A percentile compares a stretch with the other conserved stretches of the same genome.
Evolutionary conservation across 2,888 invertebrate species (phyloP).

Genomic region (Amblyteles armatorius): DNA sequence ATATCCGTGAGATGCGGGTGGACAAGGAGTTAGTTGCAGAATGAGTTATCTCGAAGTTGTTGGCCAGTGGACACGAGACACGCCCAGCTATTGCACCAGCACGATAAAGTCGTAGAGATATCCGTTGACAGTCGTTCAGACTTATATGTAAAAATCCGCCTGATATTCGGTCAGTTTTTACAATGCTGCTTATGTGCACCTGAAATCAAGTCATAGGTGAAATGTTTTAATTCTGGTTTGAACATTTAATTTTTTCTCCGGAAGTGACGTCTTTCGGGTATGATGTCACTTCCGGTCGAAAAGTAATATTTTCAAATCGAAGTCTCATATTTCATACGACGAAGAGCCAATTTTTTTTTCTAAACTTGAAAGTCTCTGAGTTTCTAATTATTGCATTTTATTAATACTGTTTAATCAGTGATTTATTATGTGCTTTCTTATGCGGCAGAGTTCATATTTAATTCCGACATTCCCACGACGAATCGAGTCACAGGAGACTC

Average conservation of each 20-base stretch:
- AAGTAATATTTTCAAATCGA: too few relatives aligned
- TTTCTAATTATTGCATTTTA: neutral
- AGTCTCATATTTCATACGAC: too few relatives aligned
- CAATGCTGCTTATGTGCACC: conserved; percentile 24
- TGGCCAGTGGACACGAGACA: conserved; percentile 44
- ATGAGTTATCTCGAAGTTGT: conserved; percentile 56
- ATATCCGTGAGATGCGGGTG: conserved; percentile 59
- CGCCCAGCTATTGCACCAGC: conserved; percentile 42
- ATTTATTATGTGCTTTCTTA: conserved; percentile 1
- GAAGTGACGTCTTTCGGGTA: too few relatives aligned
- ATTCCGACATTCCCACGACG: neutral
- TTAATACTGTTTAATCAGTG: neutral
- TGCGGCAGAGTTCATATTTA: neutral
- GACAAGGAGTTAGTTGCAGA: conserved; percentile 38
- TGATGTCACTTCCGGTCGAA: too few relatives aligned
- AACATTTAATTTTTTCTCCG: neutral
- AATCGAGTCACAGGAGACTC: neutral
- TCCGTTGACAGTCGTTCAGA: conserved; percentile 22
- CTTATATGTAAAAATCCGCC: neutral
- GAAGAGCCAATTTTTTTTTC: neutral
- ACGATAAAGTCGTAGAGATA: conserved; percentile 36
- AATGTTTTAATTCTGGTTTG: too few relatives aligned
- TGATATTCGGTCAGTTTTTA: conserved; percentile 35
- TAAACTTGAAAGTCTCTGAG: neutral
- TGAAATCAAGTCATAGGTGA: too few relatives aligned